Conservation (phyloP, 2,113 vertebrate species). For the Cavia aperea region DNA sequence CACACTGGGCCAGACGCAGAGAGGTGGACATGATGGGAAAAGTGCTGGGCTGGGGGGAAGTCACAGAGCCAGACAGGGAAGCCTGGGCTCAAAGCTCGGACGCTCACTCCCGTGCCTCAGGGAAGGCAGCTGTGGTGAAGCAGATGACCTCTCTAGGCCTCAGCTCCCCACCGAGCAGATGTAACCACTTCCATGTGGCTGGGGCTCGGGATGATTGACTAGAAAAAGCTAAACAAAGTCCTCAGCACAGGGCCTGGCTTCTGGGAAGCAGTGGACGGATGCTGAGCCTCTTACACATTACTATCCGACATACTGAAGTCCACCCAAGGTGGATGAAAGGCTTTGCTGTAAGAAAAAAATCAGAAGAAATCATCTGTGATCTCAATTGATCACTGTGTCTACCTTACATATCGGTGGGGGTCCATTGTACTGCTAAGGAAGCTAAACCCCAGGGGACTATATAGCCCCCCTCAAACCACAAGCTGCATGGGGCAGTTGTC, state of each 20-base stretch:
- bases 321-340: background rate
- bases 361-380: background rate
- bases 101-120: background rate
- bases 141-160: background rate
- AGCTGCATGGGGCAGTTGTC: fast-evolving
- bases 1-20: fast-evolving
- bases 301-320: background rate
- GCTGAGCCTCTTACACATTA: background rate
- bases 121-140: background rate
- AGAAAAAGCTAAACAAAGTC: background rate
- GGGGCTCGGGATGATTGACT: background rate
- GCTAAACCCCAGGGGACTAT: fast-evolving
- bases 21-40: fast-evolving
- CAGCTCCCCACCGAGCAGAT: background rate
- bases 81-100: background rate
- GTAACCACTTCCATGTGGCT: fast-evolving
- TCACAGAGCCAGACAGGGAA: fast-evolving
- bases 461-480: background rate
- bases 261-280: background rate
- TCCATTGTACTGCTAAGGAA: background rate
- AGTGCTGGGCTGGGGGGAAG: fast-evolving
- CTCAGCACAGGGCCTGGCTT: background rate
- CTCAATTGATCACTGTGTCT: background rate
- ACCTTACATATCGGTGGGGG: fast-evolving
- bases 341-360: background rate